Percentiles rank a stretch among this genome's conserved stretches.
Evolutionary conservation across 2,888 invertebrate species (phyloP).

Genomic region (Nasonia oneida): DNA sequence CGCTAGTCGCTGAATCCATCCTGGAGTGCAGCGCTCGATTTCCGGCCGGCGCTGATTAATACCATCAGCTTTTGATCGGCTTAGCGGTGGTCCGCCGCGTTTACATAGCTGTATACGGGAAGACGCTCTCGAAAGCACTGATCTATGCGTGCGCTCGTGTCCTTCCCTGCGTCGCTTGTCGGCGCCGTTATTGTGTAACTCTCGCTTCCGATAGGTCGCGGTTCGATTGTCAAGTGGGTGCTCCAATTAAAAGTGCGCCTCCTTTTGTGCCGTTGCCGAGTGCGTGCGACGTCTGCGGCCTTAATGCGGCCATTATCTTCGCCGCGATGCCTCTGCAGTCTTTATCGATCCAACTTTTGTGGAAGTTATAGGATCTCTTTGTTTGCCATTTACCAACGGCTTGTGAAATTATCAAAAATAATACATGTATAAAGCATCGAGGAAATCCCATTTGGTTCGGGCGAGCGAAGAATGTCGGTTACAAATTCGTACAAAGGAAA

Average conservation of each 20-base stretch:
- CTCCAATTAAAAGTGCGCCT: constrained; percentile 31
- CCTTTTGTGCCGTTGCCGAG: background rate
- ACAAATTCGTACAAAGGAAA: background rate
- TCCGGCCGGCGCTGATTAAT: constrained; percentile 30
- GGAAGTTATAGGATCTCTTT: background rate
- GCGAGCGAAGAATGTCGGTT: background rate
- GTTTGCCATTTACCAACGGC: background rate
- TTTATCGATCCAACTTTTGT: background rate
- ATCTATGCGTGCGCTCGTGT: constrained; percentile 25
- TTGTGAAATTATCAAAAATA: no score
- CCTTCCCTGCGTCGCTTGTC: background rate
- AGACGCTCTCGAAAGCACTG: constrained; percentile 15
- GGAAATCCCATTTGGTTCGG: background rate
- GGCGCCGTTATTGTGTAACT: constrained; percentile 27
- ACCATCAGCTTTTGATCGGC: background rate
- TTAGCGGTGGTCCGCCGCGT: constrained; percentile 27
- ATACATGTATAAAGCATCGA: background rate
- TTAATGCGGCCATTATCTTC: background rate
- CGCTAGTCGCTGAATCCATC: background rate
- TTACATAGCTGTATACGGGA: background rate
- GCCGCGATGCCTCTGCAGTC: background rate
- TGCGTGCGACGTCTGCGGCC: background rate
- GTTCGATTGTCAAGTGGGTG: constrained; percentile 54
- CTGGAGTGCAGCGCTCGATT: constrained; percentile 1
- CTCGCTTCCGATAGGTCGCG: constrained; percentile 50